These are phyloP conservation scores for Yponomeuta cagnagella DNA, from an alignment of 2,888 invertebrate genomes.

Conservation along the genomic window DNA sequence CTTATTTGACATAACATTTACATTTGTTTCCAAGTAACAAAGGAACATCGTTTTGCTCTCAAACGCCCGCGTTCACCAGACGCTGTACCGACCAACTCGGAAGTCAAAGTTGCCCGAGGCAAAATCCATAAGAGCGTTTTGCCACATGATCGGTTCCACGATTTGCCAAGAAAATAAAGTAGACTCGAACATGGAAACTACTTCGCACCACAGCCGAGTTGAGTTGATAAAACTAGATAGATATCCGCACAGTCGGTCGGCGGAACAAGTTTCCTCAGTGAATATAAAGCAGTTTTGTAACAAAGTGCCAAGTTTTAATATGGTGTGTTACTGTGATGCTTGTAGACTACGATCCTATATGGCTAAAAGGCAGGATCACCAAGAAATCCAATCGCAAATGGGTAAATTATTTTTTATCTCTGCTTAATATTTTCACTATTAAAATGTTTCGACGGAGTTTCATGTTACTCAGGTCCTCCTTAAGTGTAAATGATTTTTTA, in stretches of 20 bases:
- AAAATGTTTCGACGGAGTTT: no score
- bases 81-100: constrained; percentile 45
- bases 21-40: constrained; percentile 51
- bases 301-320: constrained; percentile 22
- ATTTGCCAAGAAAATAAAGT: constrained; percentile 72
- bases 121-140: constrained; percentile 71
- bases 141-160: constrained; percentile 72
- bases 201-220: constrained; percentile 52
- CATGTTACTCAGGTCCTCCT: no score
- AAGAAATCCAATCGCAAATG: no score
- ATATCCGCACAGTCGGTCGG: constrained; percentile 21
- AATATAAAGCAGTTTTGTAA: constrained; percentile 43
- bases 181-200: constrained; percentile 53
- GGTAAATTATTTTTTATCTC: no score
- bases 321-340: constrained; percentile 13
- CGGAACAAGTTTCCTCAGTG: constrained; percentile 39
- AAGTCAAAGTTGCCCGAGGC: constrained; percentile 69
- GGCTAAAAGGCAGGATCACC: no score
- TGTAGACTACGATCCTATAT: not conserved
- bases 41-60: constrained; percentile 69
- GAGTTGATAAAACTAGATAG: constrained; percentile 55
- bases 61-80: constrained; percentile 39
- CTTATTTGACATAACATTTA: constrained; percentile 27
- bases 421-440: no score
- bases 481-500: no score